Evolutionary conservation across 2,888 invertebrate species (phyloP), one percentile per base, ranked within the genome.

Genomic region (Meiosimyza platycephala): DNA sequence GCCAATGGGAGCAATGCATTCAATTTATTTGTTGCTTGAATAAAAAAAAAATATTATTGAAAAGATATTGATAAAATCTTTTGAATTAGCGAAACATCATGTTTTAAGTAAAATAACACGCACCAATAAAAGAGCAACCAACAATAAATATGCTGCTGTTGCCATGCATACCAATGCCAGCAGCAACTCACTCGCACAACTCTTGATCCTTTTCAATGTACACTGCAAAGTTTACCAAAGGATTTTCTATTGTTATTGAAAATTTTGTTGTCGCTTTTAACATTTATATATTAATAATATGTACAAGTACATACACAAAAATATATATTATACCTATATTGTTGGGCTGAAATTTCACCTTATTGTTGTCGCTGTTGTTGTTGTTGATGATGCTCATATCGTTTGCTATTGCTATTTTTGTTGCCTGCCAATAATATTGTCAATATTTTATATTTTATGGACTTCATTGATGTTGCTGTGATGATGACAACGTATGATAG

Each of bases 31-130:
- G 40, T 40, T 40, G 9, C 4, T 40, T 40, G 9, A 40, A 40
- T 6, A 40, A 9, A 9, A 40, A 40, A 5, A 40, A 40, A 22
- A 22, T 22, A 22, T 22, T 22, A 28, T 28, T 28, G 3, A 50
- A 16, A 64, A 64, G 50, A 64, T 64, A 51, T 64, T 64, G 64
- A 52, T 64, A 51, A 82, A 83, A 85, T 84, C 85, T 83, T 78
- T 76, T 73, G 84, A 84, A 85, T 85, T 85, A 85, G 83, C 81
- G 79, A 84, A 83, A 84, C 79, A 82, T 81, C 85, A 85, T 85
- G 85, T 83, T 81, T 79, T 78, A 76, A 76, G 79, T 74, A 77
- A 80, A 82, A 81, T 77, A 82, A 79, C 84, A 85, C 85, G 85
- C 81, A 79, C 84, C 80, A 80, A 67, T 33, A 51, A 54, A 51